These are phyloP conservation scores for Crossaster papposus DNA, from an alignment of 53 echinoderm and acorn worm species.

Conservation along the genomic window DNA sequence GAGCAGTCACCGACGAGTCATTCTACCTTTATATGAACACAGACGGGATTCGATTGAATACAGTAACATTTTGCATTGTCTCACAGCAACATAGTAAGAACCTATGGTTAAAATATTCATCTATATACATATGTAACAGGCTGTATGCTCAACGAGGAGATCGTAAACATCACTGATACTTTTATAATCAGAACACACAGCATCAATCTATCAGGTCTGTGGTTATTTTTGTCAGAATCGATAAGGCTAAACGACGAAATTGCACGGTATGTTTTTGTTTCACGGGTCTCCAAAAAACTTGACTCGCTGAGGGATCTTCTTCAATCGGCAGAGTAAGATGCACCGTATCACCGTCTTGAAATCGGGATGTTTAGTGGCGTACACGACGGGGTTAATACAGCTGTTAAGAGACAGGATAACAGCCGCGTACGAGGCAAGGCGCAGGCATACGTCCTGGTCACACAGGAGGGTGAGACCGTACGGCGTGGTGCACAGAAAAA, in stretches of 20 bases:
- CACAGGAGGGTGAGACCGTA: conserved; percentile 58
- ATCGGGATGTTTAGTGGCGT: conserved; percentile 63
- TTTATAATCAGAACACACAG: no score
- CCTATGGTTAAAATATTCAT: no score
- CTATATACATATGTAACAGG: no score
- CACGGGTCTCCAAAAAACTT: conserved; percentile 15
- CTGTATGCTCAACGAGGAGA: no score
- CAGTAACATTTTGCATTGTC: no score
- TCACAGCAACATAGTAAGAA: no score
- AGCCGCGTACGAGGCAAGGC: conserved; percentile 49
- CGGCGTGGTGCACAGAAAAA: conserved; percentile 59
- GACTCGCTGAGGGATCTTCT: conserved; percentile 50
- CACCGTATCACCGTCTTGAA: conserved; percentile 60
- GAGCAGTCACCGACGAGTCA: no score
- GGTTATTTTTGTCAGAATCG: background rate
- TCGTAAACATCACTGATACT: no score
- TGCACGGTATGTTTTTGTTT: background rate
- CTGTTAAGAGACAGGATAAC: conserved; percentile 54
- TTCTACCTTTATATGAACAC: no score
- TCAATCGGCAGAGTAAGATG: conserved; percentile 38
- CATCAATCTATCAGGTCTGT: background rate
- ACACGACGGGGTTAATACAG: conserved; percentile 60
- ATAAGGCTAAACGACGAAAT: background rate
- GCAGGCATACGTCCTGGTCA: background rate
- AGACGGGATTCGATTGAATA: no score